Evolutionary conservation across 2,113 vertebrate genomes (phyloP).

Genomic region (Erythrocebus patas): DNA sequence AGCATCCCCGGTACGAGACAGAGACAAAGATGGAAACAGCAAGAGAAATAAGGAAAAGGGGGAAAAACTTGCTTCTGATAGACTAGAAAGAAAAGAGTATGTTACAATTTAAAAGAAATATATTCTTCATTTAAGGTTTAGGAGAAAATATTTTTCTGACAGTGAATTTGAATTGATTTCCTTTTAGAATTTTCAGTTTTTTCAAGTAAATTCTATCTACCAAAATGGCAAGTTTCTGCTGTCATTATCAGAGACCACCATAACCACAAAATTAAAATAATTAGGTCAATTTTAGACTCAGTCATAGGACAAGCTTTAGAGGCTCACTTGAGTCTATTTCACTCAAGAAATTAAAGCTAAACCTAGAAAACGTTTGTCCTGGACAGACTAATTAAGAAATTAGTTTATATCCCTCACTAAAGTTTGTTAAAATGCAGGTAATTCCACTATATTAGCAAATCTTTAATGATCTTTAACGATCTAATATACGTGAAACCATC

Average conservation of each 20-base stretch:
- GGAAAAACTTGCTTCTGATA: not conserved
- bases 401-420: not conserved
- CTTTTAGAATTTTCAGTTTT: not conserved
- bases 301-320: not conserved
- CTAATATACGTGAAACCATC: not conserved
- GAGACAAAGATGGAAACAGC: not conserved
- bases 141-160: constrained; percentile 24
- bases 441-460: not conserved
- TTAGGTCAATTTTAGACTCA: not conserved
- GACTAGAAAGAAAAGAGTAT: not conserved
- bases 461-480: not conserved
- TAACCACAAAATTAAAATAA: not conserved
- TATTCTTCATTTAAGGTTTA: not conserved
- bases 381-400: not conserved
- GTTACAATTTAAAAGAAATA: not conserved
- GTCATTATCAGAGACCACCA: not conserved
- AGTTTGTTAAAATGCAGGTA: not conserved
- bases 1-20: not conserved
- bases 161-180: constrained; percentile 12
- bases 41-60: not conserved
- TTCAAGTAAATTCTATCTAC: not conserved
- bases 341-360: not conserved
- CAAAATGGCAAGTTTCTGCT: not conserved
- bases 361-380: not conserved
- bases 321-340: not conserved